Evolutionary conservation across 1,140 invertebrate genomes (phyloP).

Genomic region (Hylyphantes graminicola): DNA sequence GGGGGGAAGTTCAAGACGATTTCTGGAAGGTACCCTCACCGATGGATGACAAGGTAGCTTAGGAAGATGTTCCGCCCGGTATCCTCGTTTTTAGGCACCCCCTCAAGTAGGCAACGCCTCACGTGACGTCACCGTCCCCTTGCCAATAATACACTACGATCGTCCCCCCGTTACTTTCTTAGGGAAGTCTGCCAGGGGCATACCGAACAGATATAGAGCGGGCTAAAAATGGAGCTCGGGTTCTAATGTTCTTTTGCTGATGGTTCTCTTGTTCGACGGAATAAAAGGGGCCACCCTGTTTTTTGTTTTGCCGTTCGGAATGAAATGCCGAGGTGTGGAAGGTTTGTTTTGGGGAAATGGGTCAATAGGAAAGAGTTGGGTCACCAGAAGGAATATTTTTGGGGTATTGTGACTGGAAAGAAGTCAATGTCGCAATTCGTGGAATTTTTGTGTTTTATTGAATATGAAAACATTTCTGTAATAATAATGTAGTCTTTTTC

Average conservation of each 20-base stretch:
- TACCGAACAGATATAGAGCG: constrained; percentile 51
- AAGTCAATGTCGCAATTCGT: no score
- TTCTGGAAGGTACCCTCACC: constrained; percentile 26
- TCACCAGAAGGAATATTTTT: no score
- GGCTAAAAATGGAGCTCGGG: constrained; percentile 47
- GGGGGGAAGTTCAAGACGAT: constrained; percentile 23
- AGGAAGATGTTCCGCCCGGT: constrained; percentile 20
- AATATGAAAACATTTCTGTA: no score
- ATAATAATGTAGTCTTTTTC: no score
- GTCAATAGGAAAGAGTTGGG: constrained; percentile 4
- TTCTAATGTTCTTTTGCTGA: constrained; percentile 23
- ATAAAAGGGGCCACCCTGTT: constrained; percentile 25
- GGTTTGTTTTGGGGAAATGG: constrained; percentile 16
- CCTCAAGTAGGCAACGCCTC: constrained; percentile 40
- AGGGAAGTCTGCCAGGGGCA: constrained; percentile 52
- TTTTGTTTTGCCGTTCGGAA: constrained; percentile 1
- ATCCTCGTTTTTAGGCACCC: constrained; percentile 43
- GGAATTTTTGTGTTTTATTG: no score
- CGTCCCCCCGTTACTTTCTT: constrained; percentile 36
- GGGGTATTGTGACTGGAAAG: no score
- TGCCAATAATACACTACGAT: constrained; percentile 56
- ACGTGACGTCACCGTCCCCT: constrained; percentile 41
- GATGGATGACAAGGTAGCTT: constrained; percentile 43
- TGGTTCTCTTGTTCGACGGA: constrained; percentile 19
- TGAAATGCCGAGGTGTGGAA: not conserved